Base-by-base conservation (phyloP, 2,888 invertebrate genomes). In the Drosophila histrio region DNA sequence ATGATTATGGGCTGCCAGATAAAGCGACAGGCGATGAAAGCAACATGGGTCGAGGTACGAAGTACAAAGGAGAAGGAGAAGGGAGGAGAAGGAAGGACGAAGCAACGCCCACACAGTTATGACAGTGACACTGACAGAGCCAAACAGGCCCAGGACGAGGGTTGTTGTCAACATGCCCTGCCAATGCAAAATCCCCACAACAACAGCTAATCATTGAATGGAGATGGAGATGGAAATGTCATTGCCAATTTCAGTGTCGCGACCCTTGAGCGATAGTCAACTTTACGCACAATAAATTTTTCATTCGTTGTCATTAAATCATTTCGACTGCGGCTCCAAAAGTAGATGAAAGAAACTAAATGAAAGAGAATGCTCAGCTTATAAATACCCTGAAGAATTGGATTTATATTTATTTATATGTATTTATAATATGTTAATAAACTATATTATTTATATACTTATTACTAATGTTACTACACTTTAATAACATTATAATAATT, bases 251-350 rank as follows among this genome's bases (percentile, higher is more conserved):
- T 67, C 64, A 65, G 32, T 36, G 13, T 17, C 9, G 41, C 73
- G 71, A 81, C 77, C 85, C 82, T 60, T 66, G 54, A 60, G 46
- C 46, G 44, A 53, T 58, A 53, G 60, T 75, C 62, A 76, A 79
- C 72, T 90, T 90, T 77, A 90, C 89, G 90, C 87, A 88, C 88
- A 87, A 90, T 90, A 91, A 91, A 90, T 90, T 90, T 89, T 89
- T 86, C 75, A 79, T 82, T 79, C 72, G 76, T 67, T 80, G 82
- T 84, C 91, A 87, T 91, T 90, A 90, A 90, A 89, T 90, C 89
- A 90, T 87, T 87, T 78, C 57, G 54, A 19, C 21, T 22, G 56
- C 39, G 41, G 21, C 26, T 34, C 36, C 21, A 43, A 50, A 53
- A 68, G 52, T 47, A 79, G 22, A 6, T 8, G 19, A 38, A 28